These are phyloP conservation scores for Drosophila grimshawi DNA, from an alignment of 1,140 invertebrate genomes.

Conservation along the genomic window DNA sequence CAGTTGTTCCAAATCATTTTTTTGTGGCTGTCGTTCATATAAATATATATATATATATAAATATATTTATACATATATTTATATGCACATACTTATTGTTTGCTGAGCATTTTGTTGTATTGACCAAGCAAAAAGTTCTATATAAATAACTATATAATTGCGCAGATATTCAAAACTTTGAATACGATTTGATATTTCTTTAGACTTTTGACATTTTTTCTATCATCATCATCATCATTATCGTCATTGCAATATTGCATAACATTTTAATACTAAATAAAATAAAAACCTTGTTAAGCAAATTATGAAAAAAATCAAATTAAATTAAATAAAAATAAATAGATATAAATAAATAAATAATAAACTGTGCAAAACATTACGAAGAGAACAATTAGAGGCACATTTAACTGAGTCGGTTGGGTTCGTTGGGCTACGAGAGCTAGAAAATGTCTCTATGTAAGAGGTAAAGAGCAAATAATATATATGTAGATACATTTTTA, in stretches of 20 bases:
- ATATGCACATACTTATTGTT: conserved; percentile 9
- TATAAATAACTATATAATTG: conserved; percentile 28
- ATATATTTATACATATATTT: conserved; percentile 23
- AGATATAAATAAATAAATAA: conserved; percentile 25
- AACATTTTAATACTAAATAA: conserved; percentile 55
- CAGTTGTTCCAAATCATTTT: conserved; percentile 6
- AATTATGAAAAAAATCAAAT: conserved; percentile 29
- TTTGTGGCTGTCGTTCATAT: conserved; percentile 7
- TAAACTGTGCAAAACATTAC: conserved; percentile 39
- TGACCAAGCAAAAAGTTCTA: conserved; percentile 29
- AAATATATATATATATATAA: conserved; percentile 27
- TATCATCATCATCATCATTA: conserved; percentile 58
- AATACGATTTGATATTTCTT: conserved; percentile 74
- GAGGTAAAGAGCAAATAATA: conserved; percentile 24
- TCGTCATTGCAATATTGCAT: conserved; percentile 52
- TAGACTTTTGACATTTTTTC: conserved; percentile 56
- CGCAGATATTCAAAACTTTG: conserved; percentile 76
- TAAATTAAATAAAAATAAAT: conserved; percentile 11
- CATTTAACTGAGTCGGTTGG: conserved; percentile 39
- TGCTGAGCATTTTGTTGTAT: conserved; percentile 28
- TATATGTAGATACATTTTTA: conserved; percentile 19
- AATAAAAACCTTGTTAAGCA: conserved; percentile 41
- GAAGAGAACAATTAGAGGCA: conserved; percentile 41
- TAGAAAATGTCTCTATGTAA: conserved; percentile 22
- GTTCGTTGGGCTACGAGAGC: conserved; percentile 32